Conservation (phyloP, 2,888 invertebrate species). For the Philopedon plagiatum region DNA sequence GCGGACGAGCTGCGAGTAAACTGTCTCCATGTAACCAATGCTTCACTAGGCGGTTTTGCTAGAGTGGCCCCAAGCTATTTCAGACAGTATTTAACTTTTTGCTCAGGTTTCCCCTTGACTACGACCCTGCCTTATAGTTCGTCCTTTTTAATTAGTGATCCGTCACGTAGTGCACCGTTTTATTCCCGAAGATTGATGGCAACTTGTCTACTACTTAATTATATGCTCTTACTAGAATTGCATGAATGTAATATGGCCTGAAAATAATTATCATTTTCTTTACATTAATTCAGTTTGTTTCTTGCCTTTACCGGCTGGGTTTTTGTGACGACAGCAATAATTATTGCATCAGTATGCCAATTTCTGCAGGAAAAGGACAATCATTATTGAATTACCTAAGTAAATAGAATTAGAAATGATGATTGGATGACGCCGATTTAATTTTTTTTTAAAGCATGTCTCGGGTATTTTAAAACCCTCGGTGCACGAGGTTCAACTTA, state of each 20-base stretch:
- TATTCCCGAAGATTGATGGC: constrained; percentile 47
- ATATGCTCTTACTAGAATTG: constrained; percentile 37
- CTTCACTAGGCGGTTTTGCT: too few relatives aligned
- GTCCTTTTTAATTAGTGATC: constrained; percentile 42
- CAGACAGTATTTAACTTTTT: too few relatives aligned
- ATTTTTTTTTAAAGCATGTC: too few relatives aligned
- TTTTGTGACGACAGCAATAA: constrained; percentile 6
- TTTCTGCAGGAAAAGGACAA: not conserved
- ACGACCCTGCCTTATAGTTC: constrained; percentile 19
- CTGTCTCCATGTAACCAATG: too few relatives aligned
- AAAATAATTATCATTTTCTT: constrained; percentile 35
- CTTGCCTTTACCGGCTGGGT: not conserved
- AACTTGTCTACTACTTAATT: constrained; percentile 43
- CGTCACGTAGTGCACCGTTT: constrained; percentile 44
- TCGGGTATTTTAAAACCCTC: too few relatives aligned
- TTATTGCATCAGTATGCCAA: constrained; percentile 2
- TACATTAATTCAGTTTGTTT: constrained; percentile 23
- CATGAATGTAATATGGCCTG: constrained; percentile 32
- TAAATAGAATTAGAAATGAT: not conserved
- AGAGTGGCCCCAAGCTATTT: too few relatives aligned
- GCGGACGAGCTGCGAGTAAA: too few relatives aligned
- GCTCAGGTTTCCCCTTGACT: too few relatives aligned
- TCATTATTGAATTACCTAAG: constrained; percentile 1
- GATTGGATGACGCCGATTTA: not conserved
- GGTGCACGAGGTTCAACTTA: too few relatives aligned